Conservation (phyloP, 2,888 invertebrate species). For the Drosophila trichaetosa region DNA sequence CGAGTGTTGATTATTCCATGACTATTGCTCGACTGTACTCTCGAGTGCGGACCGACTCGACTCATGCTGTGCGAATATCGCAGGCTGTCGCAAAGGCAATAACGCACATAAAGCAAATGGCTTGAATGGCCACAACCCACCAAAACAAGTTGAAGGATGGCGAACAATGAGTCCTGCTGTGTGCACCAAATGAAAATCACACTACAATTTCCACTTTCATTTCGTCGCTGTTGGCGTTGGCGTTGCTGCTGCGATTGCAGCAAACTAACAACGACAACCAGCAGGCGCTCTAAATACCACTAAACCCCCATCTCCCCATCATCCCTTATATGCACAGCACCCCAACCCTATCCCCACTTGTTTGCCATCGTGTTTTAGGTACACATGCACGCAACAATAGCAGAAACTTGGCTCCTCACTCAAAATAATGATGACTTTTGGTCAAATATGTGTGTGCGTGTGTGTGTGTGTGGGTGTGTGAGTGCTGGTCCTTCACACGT, state of each 20-base stretch:
- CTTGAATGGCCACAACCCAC: not conserved
- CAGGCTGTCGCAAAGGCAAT: conserved; percentile 4
- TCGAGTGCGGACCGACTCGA: not conserved
- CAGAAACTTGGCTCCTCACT: conserved; percentile 5
- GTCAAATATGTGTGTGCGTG: conserved; percentile 7
- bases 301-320: not conserved
- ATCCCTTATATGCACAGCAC: not conserved
- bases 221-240: conserved; percentile 15
- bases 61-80: conserved; percentile 11
- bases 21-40: not conserved
- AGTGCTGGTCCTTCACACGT: not conserved
- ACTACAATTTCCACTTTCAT: conserved; percentile 35
- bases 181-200: conserved; percentile 32
- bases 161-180: not conserved
- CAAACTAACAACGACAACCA: conserved; percentile 20
- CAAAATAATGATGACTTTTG: conserved; percentile 43
- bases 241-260: conserved; percentile 6
- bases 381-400: not conserved
- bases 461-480: not conserved
- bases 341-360: not conserved
- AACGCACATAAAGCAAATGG: not conserved
- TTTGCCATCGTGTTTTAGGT: not conserved
- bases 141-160: not conserved
- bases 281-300: conserved; percentile 12
- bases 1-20: not conserved